Evolutionary conservation across 1,140 invertebrate genomes (phyloP), one percentile per base, ranked within the genome.

Genomic region (Polypedilum pembai): DNA sequence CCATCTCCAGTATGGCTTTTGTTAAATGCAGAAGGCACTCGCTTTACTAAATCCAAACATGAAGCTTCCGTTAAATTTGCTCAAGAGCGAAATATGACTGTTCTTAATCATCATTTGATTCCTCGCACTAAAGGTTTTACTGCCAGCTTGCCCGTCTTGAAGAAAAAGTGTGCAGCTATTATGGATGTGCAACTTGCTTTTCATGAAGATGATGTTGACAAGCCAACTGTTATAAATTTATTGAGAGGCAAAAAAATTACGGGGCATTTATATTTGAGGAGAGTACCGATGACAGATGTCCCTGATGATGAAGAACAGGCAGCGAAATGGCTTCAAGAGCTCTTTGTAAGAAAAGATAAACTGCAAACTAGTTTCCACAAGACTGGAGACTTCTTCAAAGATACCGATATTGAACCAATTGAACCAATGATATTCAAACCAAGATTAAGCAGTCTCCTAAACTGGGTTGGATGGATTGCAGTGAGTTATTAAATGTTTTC

Each of bases 101-200:
- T 89, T 77, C 84, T 98, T 40, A 94, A 96, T 78, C 90, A 98
- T 80, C 95, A 97, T 83, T 85, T 98, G 40, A 89, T 94, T 41
- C 96, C 96, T n/a, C 85, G 96, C 73, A 94, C 94, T 3, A 93
- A 91, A 82, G 96, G 96, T 10, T 98, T 98, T 80, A 89, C 87
- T 1, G 88, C 89, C 65, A 92, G 91, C 80, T 79, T 94, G 75
- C 88, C 87, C 12, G 84, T 88, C 73, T 86, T 94, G 78, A 87
- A 87, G 79, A 88, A 86, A 5, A 92, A 91, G 84, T 88, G 94
- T 75, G 87, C 88, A 18, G 92, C 90, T n/a, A 88, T 96, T 72
- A 95, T 95, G 79, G 92, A 96, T 80, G 89, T 93, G 79, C 90
- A 93, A 77, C 80, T 96, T 66, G 90, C 88, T 17, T 95, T 96